Evolutionary conservation across 30 jellyfish, hydroid and myxozoan genomes (phyloP), one percentile per base, ranked within the genome.

Genomic region (Sanderia malayensis): DNA sequence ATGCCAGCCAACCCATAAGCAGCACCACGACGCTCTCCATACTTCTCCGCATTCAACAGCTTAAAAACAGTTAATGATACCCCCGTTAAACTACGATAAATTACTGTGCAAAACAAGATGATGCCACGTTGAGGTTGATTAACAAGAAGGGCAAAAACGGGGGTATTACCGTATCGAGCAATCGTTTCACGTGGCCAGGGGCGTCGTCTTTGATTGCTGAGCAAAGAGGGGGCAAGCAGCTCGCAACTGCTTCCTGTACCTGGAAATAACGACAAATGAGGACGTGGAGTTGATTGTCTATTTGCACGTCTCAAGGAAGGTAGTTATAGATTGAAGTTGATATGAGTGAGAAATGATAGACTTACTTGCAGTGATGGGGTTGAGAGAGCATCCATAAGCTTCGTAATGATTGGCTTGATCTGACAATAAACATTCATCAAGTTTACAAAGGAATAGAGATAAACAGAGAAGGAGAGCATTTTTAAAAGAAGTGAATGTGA

Each of bases 191-290:
- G 59, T 68, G 96, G 13, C 78, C 94, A 11, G 95, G 82, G 27
- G 98, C 96, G 33, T 85, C 96, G 23, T 92, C 96, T 74, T 79
- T 92, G 64, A 92, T 81, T 0, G 98, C 96, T 0, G 89, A 75
- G 71, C 96, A 84, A 0, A 92, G 83, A 0, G 98, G 98, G 0
- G 98, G 88, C 18, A 92, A 46, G 46, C 98, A 92, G 57, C 92
- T 85, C 8, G 98, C 95, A 27, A 92, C 98, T 1, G 98, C 98
- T 70, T 92, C 92, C 59, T 92, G 98, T n/a, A 90, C 96, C 97
- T 90, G 33, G 29, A 41, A 44, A 44, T 52, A 27, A 26, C n/a
- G n/a, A n/a, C n/a, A n/a, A n/a, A n/a, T n/a, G n/a, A n/a, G n/a
- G n/a, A n/a, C n/a, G n/a, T n/a, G n/a, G n/a, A n/a, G n/a, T n/a